These are phyloP conservation scores for Coracopsis vasa DNA, from an alignment of 2,113 vertebrate species.

Conservation along the genomic window DNA sequence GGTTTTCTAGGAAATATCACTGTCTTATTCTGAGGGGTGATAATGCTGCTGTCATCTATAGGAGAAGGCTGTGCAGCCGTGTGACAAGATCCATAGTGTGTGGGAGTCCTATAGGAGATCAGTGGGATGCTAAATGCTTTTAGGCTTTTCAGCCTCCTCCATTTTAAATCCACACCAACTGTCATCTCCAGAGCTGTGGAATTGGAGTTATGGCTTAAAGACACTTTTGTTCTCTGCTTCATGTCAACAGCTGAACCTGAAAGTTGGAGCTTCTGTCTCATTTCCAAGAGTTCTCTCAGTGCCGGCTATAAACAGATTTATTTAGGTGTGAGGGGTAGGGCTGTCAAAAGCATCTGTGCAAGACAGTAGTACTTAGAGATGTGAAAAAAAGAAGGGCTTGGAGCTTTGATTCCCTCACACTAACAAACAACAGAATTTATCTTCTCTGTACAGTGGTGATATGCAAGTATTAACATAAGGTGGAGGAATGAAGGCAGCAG, in stretches of 20 bases:
- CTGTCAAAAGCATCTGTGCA: background rate
- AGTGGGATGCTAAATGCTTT: background rate
- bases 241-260: background rate
- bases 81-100: background rate
- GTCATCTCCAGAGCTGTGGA: background rate
- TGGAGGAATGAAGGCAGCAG: background rate
- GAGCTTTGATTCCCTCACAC: background rate
- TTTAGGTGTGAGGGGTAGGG: background rate
- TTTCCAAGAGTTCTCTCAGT: background rate
- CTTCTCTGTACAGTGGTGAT: background rate
- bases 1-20: background rate
- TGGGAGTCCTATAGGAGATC: background rate
- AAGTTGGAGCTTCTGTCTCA: background rate
- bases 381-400: background rate
- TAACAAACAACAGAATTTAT: background rate
- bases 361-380: background rate
- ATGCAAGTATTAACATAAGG: background rate
- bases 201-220: background rate
- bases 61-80: background rate
- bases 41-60: background rate
- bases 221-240: background rate
- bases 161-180: background rate
- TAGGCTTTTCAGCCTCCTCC: background rate
- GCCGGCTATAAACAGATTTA: background rate
- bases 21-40: background rate